Conservation (phyloP, 2,113 vertebrate genomes). For the Fulica atra region DNA sequence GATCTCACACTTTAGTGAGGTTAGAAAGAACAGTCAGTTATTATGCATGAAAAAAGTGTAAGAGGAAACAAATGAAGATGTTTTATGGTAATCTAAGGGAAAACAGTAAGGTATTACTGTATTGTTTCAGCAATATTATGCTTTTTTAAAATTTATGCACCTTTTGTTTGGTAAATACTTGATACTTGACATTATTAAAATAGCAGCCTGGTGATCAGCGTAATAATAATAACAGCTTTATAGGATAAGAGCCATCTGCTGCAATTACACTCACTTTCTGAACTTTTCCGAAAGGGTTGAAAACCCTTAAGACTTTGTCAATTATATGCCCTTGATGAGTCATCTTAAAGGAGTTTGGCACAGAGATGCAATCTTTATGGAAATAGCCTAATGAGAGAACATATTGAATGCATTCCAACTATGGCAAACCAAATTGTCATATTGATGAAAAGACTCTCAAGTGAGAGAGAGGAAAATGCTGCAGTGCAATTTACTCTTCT, state of each 20-base stretch:
- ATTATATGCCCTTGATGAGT: constrained; percentile 11
- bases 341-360: constrained; percentile 36
- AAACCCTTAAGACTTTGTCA: background rate
- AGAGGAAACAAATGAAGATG: constrained; percentile 38
- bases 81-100: background rate
- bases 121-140: background rate
- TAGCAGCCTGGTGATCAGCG: background rate
- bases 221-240: background rate
- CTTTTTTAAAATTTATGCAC: constrained; percentile 9
- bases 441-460: background rate
- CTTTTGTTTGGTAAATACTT: background rate
- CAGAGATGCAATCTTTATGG: background rate
- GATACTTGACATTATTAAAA: background rate
- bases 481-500: background rate
- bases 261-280: background rate
- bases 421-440: background rate
- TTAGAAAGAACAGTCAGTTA: constrained; percentile 3
- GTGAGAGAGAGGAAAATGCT: background rate
- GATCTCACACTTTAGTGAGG: background rate
- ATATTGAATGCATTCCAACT: constrained; percentile 22
- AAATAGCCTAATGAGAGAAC: background rate
- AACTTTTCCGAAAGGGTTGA: constrained; percentile 14
- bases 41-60: background rate
- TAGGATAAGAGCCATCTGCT: background rate
- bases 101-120: background rate